A percentile compares a stretch with the other conserved stretches of the same genome.
Conservation (phyloP, 2,113 vertebrate species). For the Verasper variegatus region DNA sequence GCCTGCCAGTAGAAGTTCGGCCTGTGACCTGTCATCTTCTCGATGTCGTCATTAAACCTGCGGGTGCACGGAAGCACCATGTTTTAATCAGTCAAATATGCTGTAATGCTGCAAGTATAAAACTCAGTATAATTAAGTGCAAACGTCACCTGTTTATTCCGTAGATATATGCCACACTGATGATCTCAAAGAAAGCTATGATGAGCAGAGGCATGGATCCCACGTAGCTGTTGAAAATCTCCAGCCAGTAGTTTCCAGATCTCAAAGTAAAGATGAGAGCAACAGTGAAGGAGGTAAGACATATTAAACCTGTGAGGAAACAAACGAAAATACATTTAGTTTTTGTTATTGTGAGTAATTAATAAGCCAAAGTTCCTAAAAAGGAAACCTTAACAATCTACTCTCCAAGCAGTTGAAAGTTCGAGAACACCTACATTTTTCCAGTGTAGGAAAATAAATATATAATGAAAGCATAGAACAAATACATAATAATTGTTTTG, state of each 20-base stretch:
- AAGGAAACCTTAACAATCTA: not conserved
- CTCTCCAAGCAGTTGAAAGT: too few relatives aligned
- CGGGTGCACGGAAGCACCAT: not conserved
- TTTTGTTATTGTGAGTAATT: not conserved
- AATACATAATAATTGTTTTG: too few relatives aligned
- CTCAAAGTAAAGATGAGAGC: constrained; percentile 86
- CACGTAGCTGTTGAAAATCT: constrained; percentile 86
- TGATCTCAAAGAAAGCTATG: constrained; percentile 63
- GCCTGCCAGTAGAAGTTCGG: constrained; percentile 85
- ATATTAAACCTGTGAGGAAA: constrained; percentile 78
- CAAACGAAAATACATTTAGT: not conserved
- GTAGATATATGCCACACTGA: constrained; percentile 72
- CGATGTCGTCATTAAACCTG: constrained; percentile 87
- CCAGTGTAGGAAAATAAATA: too few relatives aligned
- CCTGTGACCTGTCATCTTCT: constrained; percentile 84
- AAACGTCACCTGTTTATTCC: constrained; percentile 83
- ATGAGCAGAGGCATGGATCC: constrained; percentile 83
- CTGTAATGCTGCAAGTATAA: not conserved
- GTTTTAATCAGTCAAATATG: not conserved
- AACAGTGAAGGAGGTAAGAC: constrained; percentile 77
- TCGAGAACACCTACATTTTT: too few relatives aligned
- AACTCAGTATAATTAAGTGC: not conserved
- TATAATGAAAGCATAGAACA: too few relatives aligned
- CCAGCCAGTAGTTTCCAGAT: constrained; percentile 90
- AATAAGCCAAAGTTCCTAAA: not conserved